Percentiles rank a stretch among this genome's conserved stretches.
Evolutionary conservation across 1,140 invertebrate genomes (phyloP).

Genomic region (Calycopis cecrops): DNA sequence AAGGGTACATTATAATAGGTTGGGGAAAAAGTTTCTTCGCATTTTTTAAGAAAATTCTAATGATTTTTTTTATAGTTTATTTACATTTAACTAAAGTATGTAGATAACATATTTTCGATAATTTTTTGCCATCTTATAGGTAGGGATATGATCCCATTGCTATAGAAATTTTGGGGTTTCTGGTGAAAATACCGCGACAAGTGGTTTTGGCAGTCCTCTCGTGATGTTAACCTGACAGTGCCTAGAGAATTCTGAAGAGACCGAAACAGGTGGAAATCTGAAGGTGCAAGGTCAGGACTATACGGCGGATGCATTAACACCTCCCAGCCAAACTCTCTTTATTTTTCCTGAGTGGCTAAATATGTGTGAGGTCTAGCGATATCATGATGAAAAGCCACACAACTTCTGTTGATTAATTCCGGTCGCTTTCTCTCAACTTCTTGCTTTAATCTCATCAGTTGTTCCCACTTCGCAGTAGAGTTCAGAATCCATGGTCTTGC

Average conservation of each 20-base stretch:
- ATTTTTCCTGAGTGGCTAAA: constrained; percentile 14
- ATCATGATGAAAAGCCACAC: constrained; percentile 13
- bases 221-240: not conserved
- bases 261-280: constrained; percentile 9
- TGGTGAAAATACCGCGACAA: not conserved
- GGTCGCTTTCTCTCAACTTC: not conserved
- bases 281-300: constrained; percentile 6
- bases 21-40: not conserved
- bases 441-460: constrained; percentile 2
- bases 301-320: constrained; percentile 16
- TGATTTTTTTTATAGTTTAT: not conserved
- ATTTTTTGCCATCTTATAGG: not conserved
- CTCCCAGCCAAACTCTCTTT: constrained; percentile 15
- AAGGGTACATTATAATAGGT: no score
- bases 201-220: not conserved
- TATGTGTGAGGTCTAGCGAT: constrained; percentile 13
- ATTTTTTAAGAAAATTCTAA: not conserved
- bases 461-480: not conserved
- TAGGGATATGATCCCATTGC: not conserved
- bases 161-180: not conserved
- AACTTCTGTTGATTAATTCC: not conserved
- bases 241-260: constrained; percentile 4
- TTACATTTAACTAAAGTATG: not conserved
- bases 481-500: no score
- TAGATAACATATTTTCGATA: not conserved